Base-by-base conservation (phyloP, 2,888 invertebrate species). In the Macropis europaea region DNA sequence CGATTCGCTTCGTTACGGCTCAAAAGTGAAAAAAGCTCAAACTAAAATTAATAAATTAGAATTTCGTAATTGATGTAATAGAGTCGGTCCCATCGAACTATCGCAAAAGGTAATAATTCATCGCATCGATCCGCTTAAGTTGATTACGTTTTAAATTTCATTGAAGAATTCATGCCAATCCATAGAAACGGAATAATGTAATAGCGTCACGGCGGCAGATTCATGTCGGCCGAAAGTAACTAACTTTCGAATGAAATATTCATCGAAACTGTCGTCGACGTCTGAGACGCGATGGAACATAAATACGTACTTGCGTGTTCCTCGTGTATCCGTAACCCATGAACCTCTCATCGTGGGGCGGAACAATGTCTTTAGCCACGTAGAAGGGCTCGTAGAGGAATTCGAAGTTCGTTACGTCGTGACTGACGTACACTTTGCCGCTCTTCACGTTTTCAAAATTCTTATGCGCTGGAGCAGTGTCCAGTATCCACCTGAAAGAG, bases 301-400 rank as follows among this genome's bases (percentile, higher is more conserved):
- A 19, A 15, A 30, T 26, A 32, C 50, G 1, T 90, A 97, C 97
- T 94, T 97, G 97, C 7, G 96, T 96, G 87, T 97, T 97, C 88
- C 97, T 93, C 1, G 97, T 97, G 90, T 96, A 97, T 59, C 97
- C 97, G 90, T 97, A 97, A 30, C 97, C 97, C 53, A 97, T 91
- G 90, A 97, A 97, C 61, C 97, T 91, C 90, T 97, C 97, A 86
- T 97, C 97, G 84, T 97, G 97, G 0, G 94, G 92, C 0, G 97
- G 97, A 19, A 94, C 96, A 50, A 93, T 93, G 88, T 97, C 97
- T 2, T 93, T 91, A 1, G 97, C 95, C 59, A 97, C 95, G 91
- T 97, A 97, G 91, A 97, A 97, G 0, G 97, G 97, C 90, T 97
- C 97, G 90, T 97, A 97, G 70, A 97, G 93, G 87, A 97, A 94